Evolutionary conservation across 2,888 invertebrate species (phyloP).

Genomic region (Drosophila diplacantha): DNA sequence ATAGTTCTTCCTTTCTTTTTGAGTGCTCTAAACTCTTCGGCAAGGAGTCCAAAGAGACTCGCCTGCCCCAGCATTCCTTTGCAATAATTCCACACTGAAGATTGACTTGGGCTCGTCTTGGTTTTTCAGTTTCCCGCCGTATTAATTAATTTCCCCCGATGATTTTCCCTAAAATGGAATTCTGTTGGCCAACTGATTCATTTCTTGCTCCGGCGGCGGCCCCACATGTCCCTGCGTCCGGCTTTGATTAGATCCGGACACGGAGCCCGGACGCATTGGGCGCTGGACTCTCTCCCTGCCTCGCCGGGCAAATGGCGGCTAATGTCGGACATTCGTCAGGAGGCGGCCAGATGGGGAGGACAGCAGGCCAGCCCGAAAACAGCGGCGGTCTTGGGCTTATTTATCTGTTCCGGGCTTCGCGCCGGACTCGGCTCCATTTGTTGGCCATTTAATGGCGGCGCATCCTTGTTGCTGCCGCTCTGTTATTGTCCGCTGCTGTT

Average conservation of each 20-base stretch:
- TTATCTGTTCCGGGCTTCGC: conserved; percentile 15
- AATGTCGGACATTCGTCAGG: conserved; percentile 30
- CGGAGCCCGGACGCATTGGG: conserved; percentile 3
- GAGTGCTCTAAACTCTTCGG: no score
- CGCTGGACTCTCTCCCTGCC: not conserved
- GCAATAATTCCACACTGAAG: not conserved
- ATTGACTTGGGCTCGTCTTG: not conserved
- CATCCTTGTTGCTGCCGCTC: conserved; percentile 14
- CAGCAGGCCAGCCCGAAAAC: conserved; percentile 1
- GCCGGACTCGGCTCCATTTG: conserved; percentile 25
- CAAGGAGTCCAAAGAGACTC: conserved; percentile 2
- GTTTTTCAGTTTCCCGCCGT: not conserved
- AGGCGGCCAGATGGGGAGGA: not conserved
- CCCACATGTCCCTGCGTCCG: conserved; percentile 6
- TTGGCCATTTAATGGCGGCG: conserved; percentile 38
- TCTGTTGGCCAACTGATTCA: not conserved
- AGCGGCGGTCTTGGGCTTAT: conserved; percentile 13
- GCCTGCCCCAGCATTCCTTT: not conserved
- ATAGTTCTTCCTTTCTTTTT: not conserved
- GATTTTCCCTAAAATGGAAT: not conserved
- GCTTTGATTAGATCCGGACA: conserved; percentile 27
- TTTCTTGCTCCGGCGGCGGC: not conserved
- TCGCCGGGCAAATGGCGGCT: conserved; percentile 9
- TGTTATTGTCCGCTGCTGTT: conserved; percentile 37
- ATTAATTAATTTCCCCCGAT: not conserved